Percentiles rank a stretch among this genome's conserved stretches.
These are phyloP conservation scores for Xiphophorus birchmanni DNA, from an alignment of 2,797 vertebrate species.

Conservation along the genomic window DNA sequence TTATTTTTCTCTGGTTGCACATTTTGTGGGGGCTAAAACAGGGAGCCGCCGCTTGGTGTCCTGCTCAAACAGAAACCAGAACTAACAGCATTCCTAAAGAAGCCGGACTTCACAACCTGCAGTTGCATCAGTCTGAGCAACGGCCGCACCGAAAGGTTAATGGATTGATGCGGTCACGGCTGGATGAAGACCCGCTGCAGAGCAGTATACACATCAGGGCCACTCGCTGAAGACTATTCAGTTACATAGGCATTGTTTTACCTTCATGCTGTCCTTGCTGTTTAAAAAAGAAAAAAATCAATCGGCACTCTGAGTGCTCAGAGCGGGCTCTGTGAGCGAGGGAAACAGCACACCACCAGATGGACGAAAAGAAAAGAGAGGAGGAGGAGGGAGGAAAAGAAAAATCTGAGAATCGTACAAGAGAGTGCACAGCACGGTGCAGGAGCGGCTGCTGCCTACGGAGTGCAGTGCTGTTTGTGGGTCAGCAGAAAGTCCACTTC, in stretches of 20 bases:
- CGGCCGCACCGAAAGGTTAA: constrained; percentile 48
- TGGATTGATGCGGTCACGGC: constrained; percentile 49
- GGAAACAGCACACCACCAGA: constrained; percentile 60
- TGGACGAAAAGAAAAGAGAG: constrained; percentile 20
- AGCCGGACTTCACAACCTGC: not conserved
- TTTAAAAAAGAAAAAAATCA: constrained; percentile 61
- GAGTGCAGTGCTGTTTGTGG: constrained; percentile 47
- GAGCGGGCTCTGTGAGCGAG: constrained; percentile 15
- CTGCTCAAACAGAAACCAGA: not conserved
- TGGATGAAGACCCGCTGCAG: constrained; percentile 34
- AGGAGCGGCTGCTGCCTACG: constrained; percentile 23
- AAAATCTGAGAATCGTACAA: constrained; percentile 17
- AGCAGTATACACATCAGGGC: constrained; percentile 18
- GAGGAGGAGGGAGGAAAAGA: not conserved
- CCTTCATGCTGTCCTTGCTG: constrained; percentile 65
- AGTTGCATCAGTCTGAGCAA: constrained; percentile 28
- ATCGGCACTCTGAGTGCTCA: constrained; percentile 47
- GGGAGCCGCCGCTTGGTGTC: not conserved
- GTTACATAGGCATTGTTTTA: constrained; percentile 62
- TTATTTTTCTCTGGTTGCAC: not conserved
- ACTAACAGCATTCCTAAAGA: constrained; percentile 3
- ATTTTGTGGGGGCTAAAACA: not conserved
- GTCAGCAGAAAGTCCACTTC: constrained; percentile 74
- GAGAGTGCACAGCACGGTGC: constrained; percentile 12
- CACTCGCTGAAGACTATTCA: constrained; percentile 45